Conservation (phyloP, 1,140 invertebrate species). For the Caenorhabditis brenneri region DNA sequence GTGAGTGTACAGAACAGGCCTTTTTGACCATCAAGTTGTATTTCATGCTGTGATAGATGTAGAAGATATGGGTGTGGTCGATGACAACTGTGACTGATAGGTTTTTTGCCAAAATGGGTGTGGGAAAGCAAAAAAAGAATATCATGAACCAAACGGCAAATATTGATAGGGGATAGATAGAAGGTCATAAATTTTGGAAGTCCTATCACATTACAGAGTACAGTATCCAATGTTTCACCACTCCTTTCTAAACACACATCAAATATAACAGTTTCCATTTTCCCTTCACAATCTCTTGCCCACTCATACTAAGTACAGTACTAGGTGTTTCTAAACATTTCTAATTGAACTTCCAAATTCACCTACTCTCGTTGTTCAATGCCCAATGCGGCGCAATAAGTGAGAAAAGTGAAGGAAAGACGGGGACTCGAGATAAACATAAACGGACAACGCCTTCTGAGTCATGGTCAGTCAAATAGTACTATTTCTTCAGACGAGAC, state of each 20-base stretch:
- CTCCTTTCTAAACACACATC: not conserved
- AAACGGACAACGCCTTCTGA: constrained; percentile 38
- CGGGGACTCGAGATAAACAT: not conserved
- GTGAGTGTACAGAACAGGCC: constrained; percentile 3
- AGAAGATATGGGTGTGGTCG: constrained; percentile 10
- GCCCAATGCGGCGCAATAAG: not conserved
- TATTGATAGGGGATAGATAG: constrained; percentile 6
- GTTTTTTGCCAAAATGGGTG: not conserved
- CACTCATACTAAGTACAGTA: not conserved
- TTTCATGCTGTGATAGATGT: not conserved
- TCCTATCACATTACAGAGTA: constrained; percentile 6
- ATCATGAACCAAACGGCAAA: constrained; percentile 34
- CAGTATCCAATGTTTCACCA: not conserved
- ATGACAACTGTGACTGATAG: constrained; percentile 41
- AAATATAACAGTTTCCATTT: not conserved
- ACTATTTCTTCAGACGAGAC: constrained; percentile 40
- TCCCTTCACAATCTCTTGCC: not conserved
- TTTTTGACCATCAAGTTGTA: constrained; percentile 28
- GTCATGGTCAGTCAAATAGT: constrained; percentile 40
- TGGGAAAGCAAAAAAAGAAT: not conserved
- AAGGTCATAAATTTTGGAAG: constrained; percentile 34
- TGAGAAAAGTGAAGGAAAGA: not conserved
- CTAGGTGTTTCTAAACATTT: not conserved
- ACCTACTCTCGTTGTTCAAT: not conserved
- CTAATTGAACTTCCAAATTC: constrained; percentile 21